A percentile compares a stretch with the other conserved stretches of the same genome.
These are phyloP conservation scores for Ariopsis seemanni DNA, from an alignment of 2,113 vertebrate species.

Conservation along the genomic window DNA sequence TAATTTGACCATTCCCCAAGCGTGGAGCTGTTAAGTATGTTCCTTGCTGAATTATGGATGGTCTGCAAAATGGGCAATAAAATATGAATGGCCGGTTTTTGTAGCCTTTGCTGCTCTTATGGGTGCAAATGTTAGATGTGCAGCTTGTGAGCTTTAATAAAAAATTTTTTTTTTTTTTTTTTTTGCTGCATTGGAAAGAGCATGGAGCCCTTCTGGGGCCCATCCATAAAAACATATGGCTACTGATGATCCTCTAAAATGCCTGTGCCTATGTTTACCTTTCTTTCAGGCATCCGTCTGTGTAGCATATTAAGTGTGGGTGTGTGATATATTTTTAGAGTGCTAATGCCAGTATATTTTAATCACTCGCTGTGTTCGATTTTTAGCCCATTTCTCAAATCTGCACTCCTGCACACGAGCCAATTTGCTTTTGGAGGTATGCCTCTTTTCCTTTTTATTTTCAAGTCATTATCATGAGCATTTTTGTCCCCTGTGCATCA, in stretches of 20 bases:
- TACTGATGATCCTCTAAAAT: conserved; percentile 37
- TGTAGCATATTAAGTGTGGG: conserved; percentile 19
- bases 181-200: conserved; percentile 27
- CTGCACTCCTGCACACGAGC: neutral
- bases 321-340: neutral
- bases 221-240: conserved; percentile 43
- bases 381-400: neutral
- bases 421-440: neutral
- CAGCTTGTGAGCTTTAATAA: conserved; percentile 44
- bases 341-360: neutral
- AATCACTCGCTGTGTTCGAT: neutral
- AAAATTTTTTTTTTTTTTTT: too few relatives aligned
- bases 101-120: conserved; percentile 48
- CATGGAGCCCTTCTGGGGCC: conserved; percentile 34
- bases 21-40: conserved; percentile 48
- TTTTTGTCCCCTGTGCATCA: conserved; percentile 33
- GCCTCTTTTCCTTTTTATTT: conserved; percentile 23
- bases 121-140: conserved; percentile 40
- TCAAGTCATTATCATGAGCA: conserved; percentile 25
- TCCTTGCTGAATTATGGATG: conserved; percentile 56
- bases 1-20: conserved; percentile 53
- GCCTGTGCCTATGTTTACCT: conserved; percentile 37
- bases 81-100: conserved; percentile 57
- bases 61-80: conserved; percentile 57
- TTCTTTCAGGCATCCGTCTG: conserved; percentile 25